Evolutionary conservation across 2,797 vertebrate species (phyloP), one percentile per base, ranked within the genome.

Genomic region (Syndactyla subalaris): DNA sequence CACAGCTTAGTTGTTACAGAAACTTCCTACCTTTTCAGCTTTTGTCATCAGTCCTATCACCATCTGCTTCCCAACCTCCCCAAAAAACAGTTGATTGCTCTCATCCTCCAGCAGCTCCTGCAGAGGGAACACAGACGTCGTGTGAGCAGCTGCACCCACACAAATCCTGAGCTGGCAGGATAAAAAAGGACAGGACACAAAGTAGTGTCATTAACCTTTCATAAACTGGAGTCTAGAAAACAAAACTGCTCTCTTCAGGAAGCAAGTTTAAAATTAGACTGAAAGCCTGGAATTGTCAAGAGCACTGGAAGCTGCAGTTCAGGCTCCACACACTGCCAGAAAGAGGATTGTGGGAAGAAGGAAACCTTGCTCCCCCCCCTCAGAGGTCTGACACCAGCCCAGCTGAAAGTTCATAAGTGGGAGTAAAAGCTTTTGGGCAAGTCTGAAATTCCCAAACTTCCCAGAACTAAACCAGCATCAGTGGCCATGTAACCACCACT

Each of bases 41-140:
- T 99, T 99, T 91, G 98, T 98, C 98, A 99, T 99, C 68, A 99
- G 98, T 81, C 99, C 99, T 27, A 97, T 96, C 94, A 99, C 99
- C 99, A 99, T 99, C 96, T 99, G 99, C 95, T 99, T 99, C 81
- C 99, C 99, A 14, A 99, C 99, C 94, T 99, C 99, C 97, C 99
- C 99, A 88, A 99, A 99, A 97, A 99, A 99, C 2, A 98, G 97
- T 77, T 98, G 99, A 95, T 99, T 99, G 75, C 96, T 98, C 95
- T 99, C 98, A 94, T 99, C 98, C 45, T 98, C 92, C 94, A 99
- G 97, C 83, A 99, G 98, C 43, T 98, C 96, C 99, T 99, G 85
- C 38, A 85, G 74, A 95, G 45, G n/a, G 55, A 96, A 77, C 54
- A 82, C 38, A 67, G 46, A 65, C 78, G 13, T 32, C 48, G 8